These are phyloP conservation scores for Pyxicephalus adspersus DNA, from an alignment of 2,113 vertebrate species.

Conservation along the genomic window DNA sequence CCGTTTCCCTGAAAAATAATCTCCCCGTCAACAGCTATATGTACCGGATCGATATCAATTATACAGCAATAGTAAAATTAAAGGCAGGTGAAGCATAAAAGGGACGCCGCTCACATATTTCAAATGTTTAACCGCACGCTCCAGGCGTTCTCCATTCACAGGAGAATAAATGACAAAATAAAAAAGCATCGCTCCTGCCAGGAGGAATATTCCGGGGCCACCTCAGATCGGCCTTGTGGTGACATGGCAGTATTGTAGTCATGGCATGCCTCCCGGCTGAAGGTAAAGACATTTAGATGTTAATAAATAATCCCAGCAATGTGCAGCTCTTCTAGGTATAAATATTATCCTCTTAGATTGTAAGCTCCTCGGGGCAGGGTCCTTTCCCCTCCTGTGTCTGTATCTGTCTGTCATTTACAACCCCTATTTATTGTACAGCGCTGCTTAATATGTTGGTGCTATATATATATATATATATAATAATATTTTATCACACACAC, in stretches of 20 bases:
- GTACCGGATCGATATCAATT: slow-evolving; percentile 21
- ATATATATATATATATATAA: too few relatives aligned
- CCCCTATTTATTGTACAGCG: too few relatives aligned
- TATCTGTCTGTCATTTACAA: too few relatives aligned
- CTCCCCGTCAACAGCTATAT: neutral
- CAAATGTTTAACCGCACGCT: neutral
- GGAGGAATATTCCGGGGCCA: neutral
- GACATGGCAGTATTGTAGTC: neutral
- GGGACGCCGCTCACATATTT: neutral
- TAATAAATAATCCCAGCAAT: too few relatives aligned
- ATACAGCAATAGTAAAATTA: slow-evolving; percentile 9
- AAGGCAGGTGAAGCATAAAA: neutral
- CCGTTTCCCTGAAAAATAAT: neutral
- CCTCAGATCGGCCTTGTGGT: neutral
- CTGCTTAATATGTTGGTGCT: too few relatives aligned
- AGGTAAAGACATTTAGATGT: too few relatives aligned
- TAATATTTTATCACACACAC: too few relatives aligned
- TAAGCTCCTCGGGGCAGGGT: too few relatives aligned
- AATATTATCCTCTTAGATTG: too few relatives aligned
- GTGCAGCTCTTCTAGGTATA: too few relatives aligned
- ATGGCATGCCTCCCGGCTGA: too few relatives aligned
- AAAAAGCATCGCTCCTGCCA: neutral
- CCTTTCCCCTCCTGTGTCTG: too few relatives aligned
- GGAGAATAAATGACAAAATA: neutral
- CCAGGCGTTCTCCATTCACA: neutral